Evolutionary conservation across 2,113 vertebrate species (phyloP).

Genomic region (Brachionichthys hirsutus): DNA sequence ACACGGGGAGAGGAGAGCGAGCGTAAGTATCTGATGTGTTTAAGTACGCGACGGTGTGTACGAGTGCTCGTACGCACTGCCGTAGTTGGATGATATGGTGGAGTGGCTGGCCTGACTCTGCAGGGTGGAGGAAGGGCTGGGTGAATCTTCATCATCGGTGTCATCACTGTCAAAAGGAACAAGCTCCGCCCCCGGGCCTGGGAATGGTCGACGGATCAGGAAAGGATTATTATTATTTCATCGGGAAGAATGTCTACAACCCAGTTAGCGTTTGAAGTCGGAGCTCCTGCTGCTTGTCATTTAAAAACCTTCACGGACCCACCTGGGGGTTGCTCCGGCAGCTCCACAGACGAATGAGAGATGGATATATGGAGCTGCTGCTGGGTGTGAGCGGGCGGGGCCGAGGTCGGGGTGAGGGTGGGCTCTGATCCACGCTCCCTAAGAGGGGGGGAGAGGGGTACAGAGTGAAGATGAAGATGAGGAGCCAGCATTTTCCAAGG

Average conservation of each 20-base stretch:
- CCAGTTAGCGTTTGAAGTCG: not conserved
- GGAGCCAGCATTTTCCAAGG: too few relatives aligned
- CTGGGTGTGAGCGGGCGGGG: constrained; percentile 57
- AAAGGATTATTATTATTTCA: too few relatives aligned
- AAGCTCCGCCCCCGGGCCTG: constrained; percentile 79
- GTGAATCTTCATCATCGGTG: constrained; percentile 93
- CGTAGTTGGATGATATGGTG: constrained; percentile 94
- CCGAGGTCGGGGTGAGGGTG: constrained; percentile 35
- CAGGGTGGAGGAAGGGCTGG: constrained; percentile 93
- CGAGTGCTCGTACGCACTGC: constrained; percentile 82
- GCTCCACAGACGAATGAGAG: constrained; percentile 88
- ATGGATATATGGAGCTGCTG: constrained; percentile 95
- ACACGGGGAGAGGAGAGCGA: not conserved
- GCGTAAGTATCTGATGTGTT: not conserved
- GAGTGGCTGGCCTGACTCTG: constrained; percentile 98
- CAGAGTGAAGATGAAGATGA: too few relatives aligned
- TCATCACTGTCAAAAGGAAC: constrained; percentile 96
- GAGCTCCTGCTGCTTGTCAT: not conserved
- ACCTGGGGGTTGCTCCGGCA: constrained; percentile 79
- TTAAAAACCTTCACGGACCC: not conserved
- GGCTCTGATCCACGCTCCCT: constrained; percentile 80
- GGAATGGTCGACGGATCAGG: not conserved
- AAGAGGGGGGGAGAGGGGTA: not conserved
- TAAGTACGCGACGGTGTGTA: not conserved
- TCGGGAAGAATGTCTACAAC: not conserved